A percentile compares a stretch with the other conserved stretches of the same genome.
phyloP scores from a whole-genome alignment of 2,113 vertebrate species.

The Osmerus mordax region DNA sequence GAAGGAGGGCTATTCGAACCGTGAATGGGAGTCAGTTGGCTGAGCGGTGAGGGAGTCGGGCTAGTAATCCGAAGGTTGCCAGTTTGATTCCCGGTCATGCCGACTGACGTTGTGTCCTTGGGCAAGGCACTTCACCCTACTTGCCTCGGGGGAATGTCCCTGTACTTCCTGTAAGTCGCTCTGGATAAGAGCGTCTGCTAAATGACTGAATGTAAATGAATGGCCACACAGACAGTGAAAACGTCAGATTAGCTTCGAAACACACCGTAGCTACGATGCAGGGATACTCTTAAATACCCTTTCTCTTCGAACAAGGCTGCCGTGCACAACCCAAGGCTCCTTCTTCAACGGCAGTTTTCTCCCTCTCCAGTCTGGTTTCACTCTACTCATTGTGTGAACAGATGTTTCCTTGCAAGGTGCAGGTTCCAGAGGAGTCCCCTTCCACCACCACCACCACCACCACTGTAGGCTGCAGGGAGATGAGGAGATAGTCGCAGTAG shows the following conservation, averaged over 20 bases:
- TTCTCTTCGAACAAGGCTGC: too few species aligned
- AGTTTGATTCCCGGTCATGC: too few species aligned
- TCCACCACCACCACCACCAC: conserved; percentile 8
- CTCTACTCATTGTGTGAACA: conserved; percentile 53
- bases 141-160: too few species aligned
- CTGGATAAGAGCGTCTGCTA: too few species aligned
- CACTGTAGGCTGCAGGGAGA: background rate
- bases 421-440: conserved; percentile 49
- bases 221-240: background rate
- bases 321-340: too few species aligned
- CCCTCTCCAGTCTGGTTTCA: conserved; percentile 51
- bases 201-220: too few species aligned
- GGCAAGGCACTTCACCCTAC: too few species aligned
- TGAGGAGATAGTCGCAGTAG: background rate
- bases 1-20: conserved; percentile 16
- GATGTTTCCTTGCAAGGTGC: conserved; percentile 57
- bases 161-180: too few species aligned
- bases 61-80: too few species aligned
- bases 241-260: background rate
- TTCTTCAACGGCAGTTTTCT: background rate
- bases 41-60: too few species aligned
- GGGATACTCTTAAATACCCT: background rate
- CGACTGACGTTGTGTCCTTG: too few species aligned
- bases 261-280: background rate
- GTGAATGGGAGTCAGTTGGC: too few species aligned